Percentiles rank a stretch among this genome's conserved stretches.
These are phyloP conservation scores for Cyprinella venusta DNA, from an alignment of 2,797 vertebrate genomes.

Conservation along the genomic window DNA sequence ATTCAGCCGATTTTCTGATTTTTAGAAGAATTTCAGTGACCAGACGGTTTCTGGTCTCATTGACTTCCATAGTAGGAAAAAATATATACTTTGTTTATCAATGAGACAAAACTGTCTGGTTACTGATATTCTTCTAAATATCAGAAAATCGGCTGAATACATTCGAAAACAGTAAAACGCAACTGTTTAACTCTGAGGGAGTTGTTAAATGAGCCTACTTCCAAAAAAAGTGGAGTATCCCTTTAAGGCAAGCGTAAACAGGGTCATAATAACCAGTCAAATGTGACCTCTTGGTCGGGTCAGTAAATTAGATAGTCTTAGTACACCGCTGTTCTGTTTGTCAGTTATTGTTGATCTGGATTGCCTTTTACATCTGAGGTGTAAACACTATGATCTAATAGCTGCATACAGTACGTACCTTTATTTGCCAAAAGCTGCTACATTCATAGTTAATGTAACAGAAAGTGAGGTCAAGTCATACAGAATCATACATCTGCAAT, in stretches of 20 bases:
- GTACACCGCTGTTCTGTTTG: not conserved
- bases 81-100: too few relatives aligned
- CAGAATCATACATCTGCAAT: slow-evolving; percentile 4
- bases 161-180: too few relatives aligned
- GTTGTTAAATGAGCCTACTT: too few relatives aligned
- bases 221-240: too few relatives aligned
- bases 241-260: not conserved
- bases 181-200: too few relatives aligned
- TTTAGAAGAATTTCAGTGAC: too few relatives aligned
- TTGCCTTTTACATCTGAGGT: not conserved
- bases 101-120: too few relatives aligned
- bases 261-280: not conserved
- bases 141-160: too few relatives aligned
- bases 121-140: too few relatives aligned
- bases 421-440: not conserved
- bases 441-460: not conserved
- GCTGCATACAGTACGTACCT: not conserved
- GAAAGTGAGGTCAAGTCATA: not conserved
- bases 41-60: too few relatives aligned
- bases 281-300: not conserved
- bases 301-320: not conserved
- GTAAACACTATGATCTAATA: not conserved
- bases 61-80: too few relatives aligned
- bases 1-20: too few relatives aligned
- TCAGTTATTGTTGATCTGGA: not conserved